Base-by-base conservation (phyloP, 2,113 vertebrate species). In the Sula dactylatra region DNA sequence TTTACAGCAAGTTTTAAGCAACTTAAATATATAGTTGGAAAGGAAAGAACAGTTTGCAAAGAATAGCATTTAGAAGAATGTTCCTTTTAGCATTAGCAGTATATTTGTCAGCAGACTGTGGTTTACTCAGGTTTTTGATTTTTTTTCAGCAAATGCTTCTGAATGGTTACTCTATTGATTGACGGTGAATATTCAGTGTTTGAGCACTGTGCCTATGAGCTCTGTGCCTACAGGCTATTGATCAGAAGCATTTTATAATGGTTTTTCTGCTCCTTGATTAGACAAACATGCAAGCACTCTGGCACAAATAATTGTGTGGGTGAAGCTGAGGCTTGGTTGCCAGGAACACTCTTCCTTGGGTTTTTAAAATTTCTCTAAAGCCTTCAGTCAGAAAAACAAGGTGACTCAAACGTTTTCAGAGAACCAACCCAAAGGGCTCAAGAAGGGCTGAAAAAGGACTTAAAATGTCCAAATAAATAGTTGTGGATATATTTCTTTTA, bases 231-330 rank as follows among this genome's bases (percentile, higher is more conserved):
- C 72, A 86, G 76, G 56, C 55, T 94, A 83, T 90, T 90, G 90
- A 96, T 96, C 64, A 95, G 88, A 92, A 95, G 9, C 52, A 76
- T 94, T 91, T 94, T 64, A 29, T 44, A 86, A 76, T 79, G 77
- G 0, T 82, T 92, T 88, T 89, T 61, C 55, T 89, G 27, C 27
- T 94, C n/a, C 55, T 79, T 81, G 56, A 84, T 88, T 88, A 78
- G 72, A 67, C 40, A 96, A 94, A 88, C 70, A 49, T 54, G 13
- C n/a, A 58, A 88, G 25, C 18, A 18, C 47, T 91, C 36, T 76
- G 66, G 70, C 70, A 91, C 56, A 94, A 93, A 88, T 52, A 69
- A 59, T 21, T 42, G 47, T 42, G 40, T 82, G 44, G 76, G 40
- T 61, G 52, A 93, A 79, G 69, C 38, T 69, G 86, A 88, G 85